A percentile compares a stretch with the other conserved stretches of the same genome.
These are phyloP conservation scores for Glyphotaelius pellucidus DNA, from an alignment of 2,888 invertebrate genomes.

Conservation along the genomic window DNA sequence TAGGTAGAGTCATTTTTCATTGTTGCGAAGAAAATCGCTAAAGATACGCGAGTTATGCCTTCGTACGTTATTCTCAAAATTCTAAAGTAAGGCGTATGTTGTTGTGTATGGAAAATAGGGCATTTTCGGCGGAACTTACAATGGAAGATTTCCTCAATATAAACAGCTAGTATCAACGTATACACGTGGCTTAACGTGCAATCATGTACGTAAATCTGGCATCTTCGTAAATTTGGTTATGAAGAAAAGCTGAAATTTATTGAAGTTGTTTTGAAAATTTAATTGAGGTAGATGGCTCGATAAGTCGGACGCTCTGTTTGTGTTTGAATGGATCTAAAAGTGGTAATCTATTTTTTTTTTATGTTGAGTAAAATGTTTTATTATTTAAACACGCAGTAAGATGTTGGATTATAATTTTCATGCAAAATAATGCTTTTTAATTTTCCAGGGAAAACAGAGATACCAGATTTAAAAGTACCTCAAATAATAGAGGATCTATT, in stretches of 20 bases:
- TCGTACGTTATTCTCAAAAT: constrained; percentile 4
- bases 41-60: constrained; percentile 10
- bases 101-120: neutral
- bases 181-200: neutral
- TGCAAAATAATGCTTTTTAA: too few relatives aligned
- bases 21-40: neutral
- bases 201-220: neutral
- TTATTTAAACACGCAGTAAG: too few relatives aligned
- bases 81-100: constrained; percentile 18
- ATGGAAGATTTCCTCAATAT: constrained; percentile 16
- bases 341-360: too few relatives aligned
- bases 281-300: too few relatives aligned
- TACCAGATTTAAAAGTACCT: too few relatives aligned
- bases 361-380: too few relatives aligned
- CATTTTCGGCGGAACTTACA: neutral
- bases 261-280: too few relatives aligned
- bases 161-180: neutral
- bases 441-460: too few relatives aligned
- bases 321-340: too few relatives aligned
- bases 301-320: too few relatives aligned
- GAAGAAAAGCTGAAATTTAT: neutral
- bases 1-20: constrained; percentile 20
- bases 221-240: neutral
- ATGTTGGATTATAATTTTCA: too few relatives aligned
- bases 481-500: too few relatives aligned